Conservation (phyloP, 2,113 vertebrate genomes). For the Tachuris rubrigastra region DNA sequence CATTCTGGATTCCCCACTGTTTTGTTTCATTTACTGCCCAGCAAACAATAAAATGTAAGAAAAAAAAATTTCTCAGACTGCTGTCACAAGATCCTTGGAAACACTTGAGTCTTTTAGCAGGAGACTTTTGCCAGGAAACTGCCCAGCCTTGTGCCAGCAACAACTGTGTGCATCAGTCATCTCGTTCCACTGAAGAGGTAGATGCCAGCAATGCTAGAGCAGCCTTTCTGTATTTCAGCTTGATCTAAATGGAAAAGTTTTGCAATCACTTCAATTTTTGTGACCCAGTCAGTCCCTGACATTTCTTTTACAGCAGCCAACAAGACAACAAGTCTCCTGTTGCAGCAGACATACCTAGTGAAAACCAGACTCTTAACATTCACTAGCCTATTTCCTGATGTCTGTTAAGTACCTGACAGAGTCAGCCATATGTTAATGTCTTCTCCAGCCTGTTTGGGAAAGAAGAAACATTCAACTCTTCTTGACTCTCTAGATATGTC, state of each 20-base stretch:
- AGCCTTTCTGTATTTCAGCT: background rate
- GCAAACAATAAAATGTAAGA: background rate
- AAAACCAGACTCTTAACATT: background rate
- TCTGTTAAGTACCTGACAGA: background rate
- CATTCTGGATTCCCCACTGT: background rate
- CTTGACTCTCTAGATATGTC: background rate
- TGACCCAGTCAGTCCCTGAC: background rate
- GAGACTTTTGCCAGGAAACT: background rate
- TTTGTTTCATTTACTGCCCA: background rate
- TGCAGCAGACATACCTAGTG: background rate
- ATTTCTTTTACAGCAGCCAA: background rate
- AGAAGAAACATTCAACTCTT: background rate
- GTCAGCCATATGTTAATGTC: background rate
- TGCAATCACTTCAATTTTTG: background rate
- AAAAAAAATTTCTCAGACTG: background rate
- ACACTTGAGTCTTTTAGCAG: background rate
- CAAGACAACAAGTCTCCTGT: background rate
- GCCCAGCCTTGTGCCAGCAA: background rate
- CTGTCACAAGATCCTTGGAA: background rate
- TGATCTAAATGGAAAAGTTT: background rate
- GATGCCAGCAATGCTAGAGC: background rate
- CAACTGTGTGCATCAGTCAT: background rate
- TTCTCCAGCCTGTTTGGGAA: background rate
- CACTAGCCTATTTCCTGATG: background rate
- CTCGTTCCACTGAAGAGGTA: background rate